Evolutionary conservation across 1,140 invertebrate genomes (phyloP).

Genomic region (Procambarus clarkii): DNA sequence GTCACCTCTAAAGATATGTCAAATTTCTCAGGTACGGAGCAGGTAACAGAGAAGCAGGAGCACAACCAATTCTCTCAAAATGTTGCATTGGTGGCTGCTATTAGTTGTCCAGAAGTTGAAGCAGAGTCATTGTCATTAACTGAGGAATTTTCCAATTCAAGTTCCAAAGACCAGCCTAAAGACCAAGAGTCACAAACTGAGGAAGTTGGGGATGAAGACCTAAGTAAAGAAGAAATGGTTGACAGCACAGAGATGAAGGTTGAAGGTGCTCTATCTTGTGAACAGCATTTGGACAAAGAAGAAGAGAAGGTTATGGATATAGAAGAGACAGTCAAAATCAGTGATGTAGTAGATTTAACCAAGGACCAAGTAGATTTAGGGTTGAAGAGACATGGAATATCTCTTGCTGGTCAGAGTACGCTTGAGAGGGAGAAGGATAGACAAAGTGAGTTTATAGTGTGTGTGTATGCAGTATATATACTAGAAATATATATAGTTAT

Average conservation of each 20-base stretch:
- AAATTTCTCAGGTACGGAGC: not conserved
- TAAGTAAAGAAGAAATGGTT: not conserved
- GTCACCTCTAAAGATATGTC: not conserved
- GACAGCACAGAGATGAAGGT: not conserved
- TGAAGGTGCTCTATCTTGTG: not conserved
- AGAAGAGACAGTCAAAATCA: conserved; percentile 26
- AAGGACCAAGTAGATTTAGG: conserved; percentile 62
- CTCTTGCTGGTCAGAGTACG: conserved; percentile 23
- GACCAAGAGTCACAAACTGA: conserved; percentile 61
- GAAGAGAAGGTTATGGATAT: conserved; percentile 7
- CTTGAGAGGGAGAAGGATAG: conserved; percentile 63
- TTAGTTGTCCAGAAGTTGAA: not conserved
- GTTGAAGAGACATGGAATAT: conserved; percentile 55
- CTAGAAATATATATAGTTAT: too few species aligned
- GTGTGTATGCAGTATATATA: too few species aligned
- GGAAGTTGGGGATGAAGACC: conserved; percentile 41
- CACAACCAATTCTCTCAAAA: not conserved
- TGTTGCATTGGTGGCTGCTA: not conserved
- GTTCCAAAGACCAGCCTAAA: conserved; percentile 33
- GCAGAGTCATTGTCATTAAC: conserved; percentile 19
- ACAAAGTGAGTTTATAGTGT: conserved; percentile 48
- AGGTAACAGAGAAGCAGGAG: conserved; percentile 1
- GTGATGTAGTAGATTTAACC: conserved; percentile 14
- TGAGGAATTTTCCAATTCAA: conserved; percentile 17
- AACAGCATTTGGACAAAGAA: not conserved